Evolutionary conservation across 2,113 vertebrate genomes (phyloP), one percentile per base, ranked within the genome.

Genomic region (Eretmochelys imbricata): DNA sequence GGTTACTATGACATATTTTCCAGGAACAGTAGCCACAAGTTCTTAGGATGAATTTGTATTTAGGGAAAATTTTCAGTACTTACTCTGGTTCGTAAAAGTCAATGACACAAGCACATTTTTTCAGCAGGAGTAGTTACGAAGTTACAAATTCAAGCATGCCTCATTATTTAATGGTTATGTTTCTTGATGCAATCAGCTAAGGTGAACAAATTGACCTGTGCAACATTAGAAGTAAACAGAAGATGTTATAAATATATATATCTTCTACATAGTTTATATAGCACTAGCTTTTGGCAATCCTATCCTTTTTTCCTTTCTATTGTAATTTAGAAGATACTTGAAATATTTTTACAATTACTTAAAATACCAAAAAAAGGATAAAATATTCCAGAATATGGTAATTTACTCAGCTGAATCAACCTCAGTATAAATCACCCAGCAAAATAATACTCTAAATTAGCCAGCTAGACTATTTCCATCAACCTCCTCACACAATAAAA

Each of bases 121-220:
- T 93, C 91, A 90, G 51, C 48, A 95, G 79, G 80, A 94, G 72
- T 94, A 95, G 93, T 96, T 88, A 88, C 50, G 95, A 91, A 50
- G 38, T 50, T 42, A 42, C 59, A 85, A 87, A 94, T 96, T 96
- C 78, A 88, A 95, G 62, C 85, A 79, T 82, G 50, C 65, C 42
- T 93, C 81, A 59, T 92, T 72, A 88, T 38, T 89, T 87, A 65
- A 46, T 79, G 72, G 49, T 42, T 91, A 2, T 89, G 42, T 75
- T 80, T 3, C 82, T 92, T 86, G 22, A 85, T 81, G 46, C 38
- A 89, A 82, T 86, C 49, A 92, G 25, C 80, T 55, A 88, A 49
- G 78, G 46, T 82, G 91, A 95, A 84, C 59, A 82, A 94, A 62
- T 29, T 78, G 65, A 3, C 17, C 2, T 31, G 7, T 90, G 9